Evolutionary conservation across 2,888 invertebrate genomes (phyloP).

Genomic region (Cybosia mesomella): DNA sequence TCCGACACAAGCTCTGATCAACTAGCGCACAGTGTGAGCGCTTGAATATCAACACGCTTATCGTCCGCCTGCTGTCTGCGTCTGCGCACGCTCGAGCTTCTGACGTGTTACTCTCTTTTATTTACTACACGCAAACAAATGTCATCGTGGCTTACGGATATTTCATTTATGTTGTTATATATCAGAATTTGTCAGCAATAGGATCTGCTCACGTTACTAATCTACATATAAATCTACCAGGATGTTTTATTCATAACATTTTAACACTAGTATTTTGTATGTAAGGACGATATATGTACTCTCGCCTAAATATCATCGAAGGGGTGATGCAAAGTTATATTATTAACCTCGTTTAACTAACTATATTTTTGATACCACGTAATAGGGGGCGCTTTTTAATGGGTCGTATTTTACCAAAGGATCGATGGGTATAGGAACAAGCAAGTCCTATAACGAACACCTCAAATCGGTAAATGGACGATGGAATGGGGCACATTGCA

Average conservation of each 20-base stretch:
- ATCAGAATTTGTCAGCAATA: constrained; percentile 6
- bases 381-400: no score
- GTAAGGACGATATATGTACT: not conserved
- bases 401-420: not conserved
- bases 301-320: not conserved
- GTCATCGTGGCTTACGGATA: not conserved
- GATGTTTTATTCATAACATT: constrained; percentile 2
- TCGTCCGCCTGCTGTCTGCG: constrained; percentile 9
- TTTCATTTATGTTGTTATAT: not conserved
- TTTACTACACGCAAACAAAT: not conserved
- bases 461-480: not conserved
- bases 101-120: constrained; percentile 1
- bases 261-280: constrained; percentile 1
- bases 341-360: not conserved
- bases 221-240: constrained; percentile 8
- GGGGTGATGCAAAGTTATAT: not conserved
- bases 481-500: not conserved
- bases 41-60: constrained; percentile 9
- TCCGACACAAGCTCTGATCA: constrained; percentile 37
- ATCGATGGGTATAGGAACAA: not conserved
- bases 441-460: not conserved
- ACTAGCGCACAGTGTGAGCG: constrained; percentile 7
- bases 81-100: constrained; percentile 3
- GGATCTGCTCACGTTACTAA: constrained; percentile 5
- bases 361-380: not conserved